Conservation (phyloP, 1,140 invertebrate species). For the Ostrea edulis region DNA sequence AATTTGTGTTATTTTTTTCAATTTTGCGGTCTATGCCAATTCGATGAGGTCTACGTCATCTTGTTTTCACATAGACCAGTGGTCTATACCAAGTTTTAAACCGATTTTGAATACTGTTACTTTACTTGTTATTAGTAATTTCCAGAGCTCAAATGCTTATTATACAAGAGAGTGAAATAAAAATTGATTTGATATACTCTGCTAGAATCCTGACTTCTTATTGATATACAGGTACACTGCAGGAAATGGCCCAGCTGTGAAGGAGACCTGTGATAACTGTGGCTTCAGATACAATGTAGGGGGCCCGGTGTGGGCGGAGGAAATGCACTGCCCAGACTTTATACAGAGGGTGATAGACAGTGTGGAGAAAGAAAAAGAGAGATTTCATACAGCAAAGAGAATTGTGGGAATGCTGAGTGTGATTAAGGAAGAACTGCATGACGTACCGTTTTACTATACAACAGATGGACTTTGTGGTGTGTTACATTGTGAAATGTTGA, state of each 20-base stretch:
- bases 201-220: not conserved
- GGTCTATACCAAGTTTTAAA: too few relatives aligned
- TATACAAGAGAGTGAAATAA: not conserved
- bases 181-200: not conserved
- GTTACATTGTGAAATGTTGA: constrained; percentile 81
- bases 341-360: constrained; percentile 82
- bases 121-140: too few relatives aligned
- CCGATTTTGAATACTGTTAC: too few relatives aligned
- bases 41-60: too few relatives aligned
- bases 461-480: constrained; percentile 84
- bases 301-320: constrained; percentile 95
- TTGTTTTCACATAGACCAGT: too few relatives aligned
- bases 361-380: constrained; percentile 70
- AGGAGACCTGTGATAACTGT: constrained; percentile 88
- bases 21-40: too few relatives aligned
- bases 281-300: constrained; percentile 88
- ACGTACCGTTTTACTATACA: constrained; percentile 93
- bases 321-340: constrained; percentile 90
- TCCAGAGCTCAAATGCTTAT: too few relatives aligned
- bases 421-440: constrained; percentile 86
- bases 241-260: not conserved
- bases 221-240: constrained; percentile 6
- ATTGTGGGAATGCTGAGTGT: constrained; percentile 84
- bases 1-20: too few relatives aligned
- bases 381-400: constrained; percentile 85